phyloP scores from a whole-genome alignment of 2,113 vertebrate species.

The Stegostoma tigrinum region DNA sequence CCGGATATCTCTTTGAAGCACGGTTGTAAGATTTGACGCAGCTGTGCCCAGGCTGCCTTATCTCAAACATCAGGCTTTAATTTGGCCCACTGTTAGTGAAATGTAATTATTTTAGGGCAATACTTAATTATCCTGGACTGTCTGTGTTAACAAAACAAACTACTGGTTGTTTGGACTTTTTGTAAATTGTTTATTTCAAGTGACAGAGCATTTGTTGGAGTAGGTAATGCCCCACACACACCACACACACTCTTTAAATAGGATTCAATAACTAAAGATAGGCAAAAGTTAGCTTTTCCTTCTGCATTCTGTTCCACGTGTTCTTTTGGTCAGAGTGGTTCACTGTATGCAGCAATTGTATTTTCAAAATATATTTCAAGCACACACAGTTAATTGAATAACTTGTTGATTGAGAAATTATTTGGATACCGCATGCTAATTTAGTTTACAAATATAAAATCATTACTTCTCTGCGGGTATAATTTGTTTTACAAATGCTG shows the following conservation, averaged over 20 bases:
- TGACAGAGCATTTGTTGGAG: not conserved
- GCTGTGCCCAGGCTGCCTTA: not conserved
- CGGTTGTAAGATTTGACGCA: not conserved
- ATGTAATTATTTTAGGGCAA: not conserved
- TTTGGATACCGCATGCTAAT: not conserved
- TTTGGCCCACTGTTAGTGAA: not conserved
- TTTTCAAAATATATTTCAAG: not conserved
- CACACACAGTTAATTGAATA: not conserved
- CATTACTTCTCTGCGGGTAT: not conserved
- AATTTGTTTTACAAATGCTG: not conserved
- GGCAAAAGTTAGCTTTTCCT: not conserved
- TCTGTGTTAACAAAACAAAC: not conserved
- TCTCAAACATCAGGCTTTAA: not conserved
- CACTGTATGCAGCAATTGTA: not conserved
- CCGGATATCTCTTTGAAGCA: not conserved
- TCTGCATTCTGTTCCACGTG: not conserved
- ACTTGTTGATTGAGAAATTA: not conserved
- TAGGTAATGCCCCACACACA: not conserved
- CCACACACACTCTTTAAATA: no score
- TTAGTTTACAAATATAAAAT: not conserved
- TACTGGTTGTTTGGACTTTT: not conserved
- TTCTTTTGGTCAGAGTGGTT: not conserved
- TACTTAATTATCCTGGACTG: not conserved
- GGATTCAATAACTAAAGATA: not conserved
- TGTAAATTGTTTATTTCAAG: not conserved